Base-by-base conservation (phyloP, 1,140 invertebrate genomes). In the Drosophila parabipectinata region DNA sequence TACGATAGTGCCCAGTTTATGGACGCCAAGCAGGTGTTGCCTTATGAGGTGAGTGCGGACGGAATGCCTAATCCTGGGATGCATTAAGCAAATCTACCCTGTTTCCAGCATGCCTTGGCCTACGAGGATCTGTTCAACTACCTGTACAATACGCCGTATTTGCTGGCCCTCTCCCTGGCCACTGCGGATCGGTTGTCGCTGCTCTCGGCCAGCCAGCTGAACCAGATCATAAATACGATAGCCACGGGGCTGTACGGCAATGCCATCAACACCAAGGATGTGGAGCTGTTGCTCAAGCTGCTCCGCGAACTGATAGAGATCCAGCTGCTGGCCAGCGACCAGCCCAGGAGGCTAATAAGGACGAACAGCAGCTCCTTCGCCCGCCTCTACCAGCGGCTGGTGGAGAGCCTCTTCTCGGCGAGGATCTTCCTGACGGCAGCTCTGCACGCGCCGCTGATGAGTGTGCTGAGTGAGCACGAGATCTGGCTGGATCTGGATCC, bases 341-440 rank as follows among this genome's bases (percentile, higher is more conserved):
- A 98, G 93, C 98, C 98, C 0, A 93, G 97, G 71, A 94, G 95
- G 75, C 88, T 98, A 34, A 92, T 99, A 8, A 94, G 97, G 21
- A 95, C 97, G 55, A 96, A 96, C 39, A 96, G 95, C 3, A 97
- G 96, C 91, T 96, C 98, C 3, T 98, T 99, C 90, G 95, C 96
- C 26, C 94, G 95, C n/a, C 93, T 99, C 21, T 99, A 98, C 92
- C 96, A 96, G 12, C 94, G 96, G 24, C 97, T 98, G 89, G 96
- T 97, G 55, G 98, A 99, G 91, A 95, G 95, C n/a, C 94, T 98
- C 41, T 96, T 97, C 80, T 96, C 97, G 5, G 96, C 97, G 1
- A 96, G 98, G 79, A 94, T 99, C 47, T 99, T 99, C 92, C 94
- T 99, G 3, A 97, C 97, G 0, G 96, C 98, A 14, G 97, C 98